Base-by-base conservation (phyloP, 2,888 invertebrate genomes). In the Ypsolopha sequella region DNA sequence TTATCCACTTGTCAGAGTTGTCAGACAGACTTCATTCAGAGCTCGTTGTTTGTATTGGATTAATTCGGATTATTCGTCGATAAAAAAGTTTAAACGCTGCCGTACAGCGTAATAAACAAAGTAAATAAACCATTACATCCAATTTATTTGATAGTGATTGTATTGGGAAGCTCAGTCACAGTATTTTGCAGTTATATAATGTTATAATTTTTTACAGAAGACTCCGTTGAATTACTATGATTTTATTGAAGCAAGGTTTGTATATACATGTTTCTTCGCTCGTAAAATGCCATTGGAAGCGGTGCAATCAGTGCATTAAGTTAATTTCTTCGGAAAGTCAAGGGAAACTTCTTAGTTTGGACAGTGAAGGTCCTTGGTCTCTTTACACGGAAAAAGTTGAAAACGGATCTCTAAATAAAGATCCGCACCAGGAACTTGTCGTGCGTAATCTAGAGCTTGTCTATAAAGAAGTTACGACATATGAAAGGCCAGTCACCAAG, bases 341-440 rank as follows among this genome's bases (percentile, higher is more conserved):
- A 53, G 65, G 68, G 49, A 61, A 68, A 51, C 56, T 61, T 11
- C 44, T 58, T 44, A 36, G 52, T 46, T 13, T 7, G n/a, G 41
- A 39, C 34, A 64, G 53, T 52, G 71, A 75, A 48, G 80, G 80
- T 36, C 92, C 92, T n/a, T 65, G 88, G 65, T 65, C 81, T 51
- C 63, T 86, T 36, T 88, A 93, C 57, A 73, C 88, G 34, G 69
- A 87, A 49, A 91, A 88, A 75, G 88, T 94, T 36, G 68, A 81
- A 41, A 77, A 76, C 49, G 91, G 91, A 6, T 84, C 88, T 63
- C 65, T 94, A 52, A 73, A 82, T 58, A 80, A 87, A 51, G 97
- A 97, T 80, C 76, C 88, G 14, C 89, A 93, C 65, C 97, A 98
- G 68, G 82, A 88, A 55, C 86, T 82, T 64, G 90, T 97, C 10